phyloP scores from a whole-genome alignment of 2,888 invertebrate species.

The Apamea sordens region DNA sequence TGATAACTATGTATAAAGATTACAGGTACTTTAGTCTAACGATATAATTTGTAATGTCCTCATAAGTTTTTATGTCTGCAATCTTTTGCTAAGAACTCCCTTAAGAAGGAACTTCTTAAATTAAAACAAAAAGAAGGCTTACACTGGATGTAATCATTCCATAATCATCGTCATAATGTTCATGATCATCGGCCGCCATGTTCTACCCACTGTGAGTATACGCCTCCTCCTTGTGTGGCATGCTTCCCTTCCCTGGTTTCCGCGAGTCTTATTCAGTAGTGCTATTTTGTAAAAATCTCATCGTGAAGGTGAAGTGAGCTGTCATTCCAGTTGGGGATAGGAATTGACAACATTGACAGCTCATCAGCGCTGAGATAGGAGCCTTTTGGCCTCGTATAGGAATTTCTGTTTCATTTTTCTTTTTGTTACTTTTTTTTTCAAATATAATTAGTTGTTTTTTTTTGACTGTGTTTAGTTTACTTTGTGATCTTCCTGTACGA shows the following conservation, averaged over 20 bases:
- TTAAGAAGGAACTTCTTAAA: too few relatives aligned
- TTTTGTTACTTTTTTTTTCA: too few relatives aligned
- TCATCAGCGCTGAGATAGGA: too few relatives aligned
- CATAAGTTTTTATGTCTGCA: neutral
- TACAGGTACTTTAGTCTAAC: neutral
- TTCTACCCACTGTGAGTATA: too few relatives aligned
- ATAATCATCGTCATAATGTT: neutral
- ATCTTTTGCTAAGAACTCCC: conserved; percentile 3
- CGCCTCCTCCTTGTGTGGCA: too few relatives aligned
- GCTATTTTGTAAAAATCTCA: too few relatives aligned
- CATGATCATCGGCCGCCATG: neutral
- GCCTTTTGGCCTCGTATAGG: too few relatives aligned
- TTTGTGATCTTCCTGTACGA: too few relatives aligned
- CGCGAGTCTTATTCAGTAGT: neutral
- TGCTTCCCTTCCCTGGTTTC: neutral
- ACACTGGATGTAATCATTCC: neutral
- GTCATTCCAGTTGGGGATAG: neutral
- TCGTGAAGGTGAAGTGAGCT: neutral
- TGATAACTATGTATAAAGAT: conserved; percentile 30
- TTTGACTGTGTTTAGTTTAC: too few relatives aligned
- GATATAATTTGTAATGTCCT: conserved; percentile 15
- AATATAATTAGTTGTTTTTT: too few relatives aligned
- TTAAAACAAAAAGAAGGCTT: neutral
- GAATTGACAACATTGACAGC: neutral
- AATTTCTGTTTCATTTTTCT: too few relatives aligned